These are phyloP conservation scores for Camponotus vicinus DNA, from an alignment of 1,140 invertebrate genomes.

Conservation along the genomic window DNA sequence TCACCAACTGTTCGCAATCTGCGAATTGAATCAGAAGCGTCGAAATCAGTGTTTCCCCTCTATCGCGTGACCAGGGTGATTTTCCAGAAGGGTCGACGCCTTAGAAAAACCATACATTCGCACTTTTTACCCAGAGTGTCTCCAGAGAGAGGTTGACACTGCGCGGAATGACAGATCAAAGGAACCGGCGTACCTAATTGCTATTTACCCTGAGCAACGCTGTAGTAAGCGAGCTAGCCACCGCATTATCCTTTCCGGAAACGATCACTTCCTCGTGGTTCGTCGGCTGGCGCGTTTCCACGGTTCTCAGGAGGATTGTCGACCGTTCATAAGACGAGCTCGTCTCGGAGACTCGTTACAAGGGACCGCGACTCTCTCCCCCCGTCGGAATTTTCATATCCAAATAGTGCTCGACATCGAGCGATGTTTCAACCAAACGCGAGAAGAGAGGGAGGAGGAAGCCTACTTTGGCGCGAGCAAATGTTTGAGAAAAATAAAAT, in stretches of 20 bases:
- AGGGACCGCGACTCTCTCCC: neutral
- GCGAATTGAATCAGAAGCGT: neutral
- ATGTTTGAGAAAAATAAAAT: constrained; percentile 53
- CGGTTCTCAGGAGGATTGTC: no score
- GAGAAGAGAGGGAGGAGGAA: neutral
- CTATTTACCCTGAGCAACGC: constrained; percentile 71
- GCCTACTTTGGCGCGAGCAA: constrained; percentile 32
- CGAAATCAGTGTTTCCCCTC: neutral
- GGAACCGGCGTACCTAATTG: constrained; percentile 72
- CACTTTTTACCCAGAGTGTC: constrained; percentile 45
- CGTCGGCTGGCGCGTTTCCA: neutral
- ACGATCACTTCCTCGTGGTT: constrained; percentile 21
- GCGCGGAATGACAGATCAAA: constrained; percentile 71
- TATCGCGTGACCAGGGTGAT: neutral
- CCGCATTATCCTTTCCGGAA: neutral
- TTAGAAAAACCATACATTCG: neutral
- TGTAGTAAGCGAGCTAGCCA: neutral
- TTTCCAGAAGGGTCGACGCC: constrained; percentile 1
- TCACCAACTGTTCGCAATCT: neutral
- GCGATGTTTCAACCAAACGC: constrained; percentile 44
- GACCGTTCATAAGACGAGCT: constrained; percentile 5
- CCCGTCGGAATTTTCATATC: constrained; percentile 48
- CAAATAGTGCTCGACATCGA: constrained; percentile 54
- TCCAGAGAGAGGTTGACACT: neutral
- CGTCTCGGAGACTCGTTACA: constrained; percentile 45